Base-by-base conservation (phyloP, 2,113 vertebrate genomes). In the Anolis carolinensis region DNA sequence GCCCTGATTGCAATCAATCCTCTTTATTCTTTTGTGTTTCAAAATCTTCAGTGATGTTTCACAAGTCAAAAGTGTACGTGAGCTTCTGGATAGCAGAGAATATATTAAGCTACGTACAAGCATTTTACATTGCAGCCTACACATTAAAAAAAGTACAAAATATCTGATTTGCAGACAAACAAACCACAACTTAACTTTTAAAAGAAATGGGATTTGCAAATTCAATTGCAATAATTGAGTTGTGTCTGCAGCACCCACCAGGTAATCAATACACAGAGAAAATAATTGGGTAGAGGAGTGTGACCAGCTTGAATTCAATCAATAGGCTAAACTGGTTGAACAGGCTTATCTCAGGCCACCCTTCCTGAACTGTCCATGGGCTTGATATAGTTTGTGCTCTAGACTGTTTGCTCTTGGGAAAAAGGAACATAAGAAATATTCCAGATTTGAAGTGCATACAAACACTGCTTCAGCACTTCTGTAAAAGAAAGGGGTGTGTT, bases 1-100 rank as follows among this genome's bases (percentile, higher is more conserved):
- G 73, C 79, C 83, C 88, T 94, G 92, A 95, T 93, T 93, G 90
- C 93, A 95, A 93, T 95, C 93, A 94, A 77, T 32, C 71, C 63
- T 71, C 78, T 87, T 82, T 79, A 67, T 48, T 79, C 68, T 20
- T 88, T 77, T 89, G 0, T 89, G 62, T 94, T 78, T 84, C 70
- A 86, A 88, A 76, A 44, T 90, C 82, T 89, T 89, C 89, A 81
- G 86, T 90, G 90, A 82, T 5, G 65, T 23, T 91, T 87, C 90
- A 82, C 72, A 81, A 32, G 74, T 87, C 34, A 87, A 67, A 88
- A n/a, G 87, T 73, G 91, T 90, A 3, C 1, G 67, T 80, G 30
- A 67, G 89, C 89, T 87, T 88, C 34, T 59, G 27, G 87, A 89
- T 83, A 89, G 7, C 79, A 74, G 23, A 83, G 65, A 84, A 92